phyloP scores from a whole-genome alignment of 1,140 invertebrate species.

The Sesamia nonagrioides region DNA sequence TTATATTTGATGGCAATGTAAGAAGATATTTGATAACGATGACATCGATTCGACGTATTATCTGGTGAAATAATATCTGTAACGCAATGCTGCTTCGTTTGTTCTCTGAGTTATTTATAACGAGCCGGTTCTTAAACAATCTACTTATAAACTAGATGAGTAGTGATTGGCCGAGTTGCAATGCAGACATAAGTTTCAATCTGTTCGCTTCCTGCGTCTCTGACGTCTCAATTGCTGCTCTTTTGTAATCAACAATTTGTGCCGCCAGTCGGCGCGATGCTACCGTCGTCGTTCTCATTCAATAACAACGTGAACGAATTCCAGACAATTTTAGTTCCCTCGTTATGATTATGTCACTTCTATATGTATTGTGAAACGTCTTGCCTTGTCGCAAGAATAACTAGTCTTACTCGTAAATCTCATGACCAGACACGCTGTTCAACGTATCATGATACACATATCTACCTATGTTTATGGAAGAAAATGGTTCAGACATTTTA shows the following conservation, averaged over 20 bases:
- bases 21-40: not conserved
- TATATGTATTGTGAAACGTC: conserved; percentile 50
- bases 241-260: conserved; percentile 86
- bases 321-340: conserved; percentile 71
- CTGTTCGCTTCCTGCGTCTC: conserved; percentile 75
- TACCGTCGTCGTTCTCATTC: conserved; percentile 76
- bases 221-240: conserved; percentile 85
- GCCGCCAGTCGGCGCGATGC: conserved; percentile 74
- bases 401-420: conserved; percentile 47
- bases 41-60: not conserved
- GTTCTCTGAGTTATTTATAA: conserved; percentile 45
- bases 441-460: not conserved
- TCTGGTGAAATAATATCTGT: not conserved
- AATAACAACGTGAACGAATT: conserved; percentile 79
- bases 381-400: not conserved
- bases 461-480: no score
- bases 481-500: no score
- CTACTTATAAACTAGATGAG: conserved; percentile 52
- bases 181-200: conserved; percentile 82
- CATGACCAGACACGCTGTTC: conserved; percentile 37
- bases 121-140: conserved; percentile 51
- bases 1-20: conserved; percentile 54
- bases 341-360: conserved; percentile 62
- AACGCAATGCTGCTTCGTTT: conserved; percentile 3
- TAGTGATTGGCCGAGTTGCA: conserved; percentile 55